Percentiles rank a stretch among this genome's conserved stretches.
phyloP scores from a whole-genome alignment of 2,888 invertebrate genomes.

The Hyles lineata region DNA sequence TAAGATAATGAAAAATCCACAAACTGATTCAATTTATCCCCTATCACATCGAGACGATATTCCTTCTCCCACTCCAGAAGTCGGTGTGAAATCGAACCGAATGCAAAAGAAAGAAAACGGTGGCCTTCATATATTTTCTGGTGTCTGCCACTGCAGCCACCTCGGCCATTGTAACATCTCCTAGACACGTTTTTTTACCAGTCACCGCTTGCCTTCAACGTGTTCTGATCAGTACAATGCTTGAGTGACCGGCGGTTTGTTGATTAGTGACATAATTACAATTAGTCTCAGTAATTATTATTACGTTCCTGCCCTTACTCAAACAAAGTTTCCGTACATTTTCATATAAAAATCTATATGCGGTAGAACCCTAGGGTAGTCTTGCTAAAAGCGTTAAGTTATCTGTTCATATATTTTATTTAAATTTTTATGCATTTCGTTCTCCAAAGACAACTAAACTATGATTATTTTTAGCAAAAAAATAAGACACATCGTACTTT shows the following conservation, averaged over 20 bases:
- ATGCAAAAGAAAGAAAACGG: conserved; percentile 52
- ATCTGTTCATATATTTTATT: too few relatives aligned
- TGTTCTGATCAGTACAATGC: background rate
- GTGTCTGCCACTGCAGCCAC: conserved; percentile 58
- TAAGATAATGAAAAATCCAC: background rate
- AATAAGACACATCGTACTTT: too few relatives aligned
- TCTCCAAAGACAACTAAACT: too few relatives aligned
- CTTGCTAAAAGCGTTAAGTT: too few relatives aligned
- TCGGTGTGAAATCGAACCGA: conserved; percentile 14
- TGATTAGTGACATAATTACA: background rate
- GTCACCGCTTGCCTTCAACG: conserved; percentile 16
- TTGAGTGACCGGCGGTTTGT: conserved; percentile 11
- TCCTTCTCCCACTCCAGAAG: background rate
- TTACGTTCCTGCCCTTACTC: too few relatives aligned
- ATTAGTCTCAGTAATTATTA: background rate
- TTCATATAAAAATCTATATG: too few relatives aligned
- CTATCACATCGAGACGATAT: background rate
- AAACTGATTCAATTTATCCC: background rate
- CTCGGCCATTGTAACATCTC: conserved; percentile 66
- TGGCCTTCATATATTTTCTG: conserved; percentile 47
- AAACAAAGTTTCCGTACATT: too few relatives aligned
- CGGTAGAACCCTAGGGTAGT: too few relatives aligned
- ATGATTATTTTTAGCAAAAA: too few relatives aligned
- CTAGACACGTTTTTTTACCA: conserved; percentile 51
- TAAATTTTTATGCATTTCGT: too few relatives aligned